A percentile compares a stretch with the other conserved stretches of the same genome.
Conservation (phyloP, 2,888 invertebrate genomes). For the Andrena flavipes region DNA sequence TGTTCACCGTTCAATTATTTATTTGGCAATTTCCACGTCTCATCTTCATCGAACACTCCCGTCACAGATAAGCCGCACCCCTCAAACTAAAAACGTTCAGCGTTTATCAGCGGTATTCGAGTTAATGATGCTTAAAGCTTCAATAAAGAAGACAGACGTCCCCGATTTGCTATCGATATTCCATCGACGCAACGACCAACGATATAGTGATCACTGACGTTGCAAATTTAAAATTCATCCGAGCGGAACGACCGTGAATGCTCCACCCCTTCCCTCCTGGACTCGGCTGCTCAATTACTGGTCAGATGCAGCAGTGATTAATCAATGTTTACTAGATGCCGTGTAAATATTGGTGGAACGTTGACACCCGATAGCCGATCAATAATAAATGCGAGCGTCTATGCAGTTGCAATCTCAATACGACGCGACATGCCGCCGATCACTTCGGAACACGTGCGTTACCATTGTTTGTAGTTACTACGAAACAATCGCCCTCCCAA, state of each 20-base stretch:
- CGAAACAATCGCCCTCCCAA: conserved; percentile 11
- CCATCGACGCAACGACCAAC: too few relatives aligned
- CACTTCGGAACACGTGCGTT: conserved; percentile 2
- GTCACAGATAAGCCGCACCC: too few relatives aligned
- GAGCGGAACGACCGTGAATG: too few relatives aligned
- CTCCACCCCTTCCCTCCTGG: too few relatives aligned
- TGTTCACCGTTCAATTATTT: too few relatives aligned
- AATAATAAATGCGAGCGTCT: conserved; percentile 44
- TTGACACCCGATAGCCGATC: conserved; percentile 49
- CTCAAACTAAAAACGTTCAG: too few relatives aligned
- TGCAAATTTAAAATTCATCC: too few relatives aligned
- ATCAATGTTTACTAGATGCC: conserved; percentile 42
- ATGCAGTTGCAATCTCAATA: not conserved
- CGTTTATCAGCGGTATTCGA: too few relatives aligned
- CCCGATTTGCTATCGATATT: too few relatives aligned
- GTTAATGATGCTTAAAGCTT: not conserved
- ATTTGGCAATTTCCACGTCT: too few relatives aligned
- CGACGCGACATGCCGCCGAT: not conserved
- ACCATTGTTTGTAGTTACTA: conserved; percentile 18
- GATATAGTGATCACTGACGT: too few relatives aligned
- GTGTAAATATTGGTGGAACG: conserved; percentile 41
- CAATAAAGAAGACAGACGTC: not conserved
- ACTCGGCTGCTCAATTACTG: conserved; percentile 33
- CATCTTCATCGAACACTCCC: too few relatives aligned
- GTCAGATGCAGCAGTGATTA: conserved; percentile 28